Conservation (phyloP, 2,888 invertebrate genomes). For the Slavum lentiscoides region DNA sequence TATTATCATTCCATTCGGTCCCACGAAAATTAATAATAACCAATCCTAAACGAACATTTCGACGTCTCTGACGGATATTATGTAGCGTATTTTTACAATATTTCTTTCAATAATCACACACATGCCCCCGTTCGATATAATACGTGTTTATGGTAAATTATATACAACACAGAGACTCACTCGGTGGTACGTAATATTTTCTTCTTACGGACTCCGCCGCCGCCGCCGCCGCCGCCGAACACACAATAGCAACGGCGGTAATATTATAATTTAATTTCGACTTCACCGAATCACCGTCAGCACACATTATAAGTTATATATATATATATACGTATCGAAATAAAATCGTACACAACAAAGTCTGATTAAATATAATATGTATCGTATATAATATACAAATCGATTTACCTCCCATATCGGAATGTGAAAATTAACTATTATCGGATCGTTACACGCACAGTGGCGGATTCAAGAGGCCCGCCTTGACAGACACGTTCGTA, state of each 20-base stretch:
- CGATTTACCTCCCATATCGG: too few species aligned
- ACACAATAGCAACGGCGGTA: background rate
- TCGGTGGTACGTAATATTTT: background rate
- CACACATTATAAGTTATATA: too few species aligned
- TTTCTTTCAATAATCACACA: constrained; percentile 13
- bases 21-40: constrained; percentile 13
- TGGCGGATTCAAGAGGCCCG: too few species aligned
- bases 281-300: constrained; percentile 3
- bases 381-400: too few species aligned
- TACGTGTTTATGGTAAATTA: constrained; percentile 27
- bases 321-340: too few species aligned
- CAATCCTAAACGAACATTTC: background rate
- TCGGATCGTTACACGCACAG: too few species aligned
- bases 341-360: too few species aligned
- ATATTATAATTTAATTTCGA: constrained; percentile 21
- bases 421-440: too few species aligned
- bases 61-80: constrained; percentile 6
- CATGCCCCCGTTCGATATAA: background rate
- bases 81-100: background rate
- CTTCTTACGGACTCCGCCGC: background rate
- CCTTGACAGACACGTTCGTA: too few species aligned
- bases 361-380: too few species aligned
- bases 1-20: constrained; percentile 1
- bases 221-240: background rate
- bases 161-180: background rate